These are phyloP conservation scores for Sycon ciliatum DNA, from an alignment of 37 sponge, comb jelly and placozoan species.

Conservation along the genomic window DNA sequence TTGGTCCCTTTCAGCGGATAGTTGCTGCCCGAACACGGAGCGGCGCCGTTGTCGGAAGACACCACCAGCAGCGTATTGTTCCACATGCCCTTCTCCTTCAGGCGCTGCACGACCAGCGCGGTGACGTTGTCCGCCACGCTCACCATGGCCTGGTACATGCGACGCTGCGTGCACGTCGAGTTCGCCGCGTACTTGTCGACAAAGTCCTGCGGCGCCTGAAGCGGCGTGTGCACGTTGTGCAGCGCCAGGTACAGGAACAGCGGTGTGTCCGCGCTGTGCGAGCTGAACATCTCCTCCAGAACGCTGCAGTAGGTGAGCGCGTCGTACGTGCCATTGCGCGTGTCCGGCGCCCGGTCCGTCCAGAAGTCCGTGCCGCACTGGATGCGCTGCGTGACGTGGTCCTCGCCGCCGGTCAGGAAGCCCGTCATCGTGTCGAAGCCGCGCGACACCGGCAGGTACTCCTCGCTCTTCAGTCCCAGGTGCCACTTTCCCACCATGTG, in stretches of 20 bases:
- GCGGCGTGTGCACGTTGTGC: conserved; percentile 27
- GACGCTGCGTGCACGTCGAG: conserved; percentile 18
- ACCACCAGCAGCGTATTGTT: conserved; percentile 35
- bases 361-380: conserved; percentile 28
- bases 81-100: conserved; percentile 43
- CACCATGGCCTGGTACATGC: conserved; percentile 17
- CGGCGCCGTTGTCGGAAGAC: conserved; percentile 42
- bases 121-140: conserved; percentile 34
- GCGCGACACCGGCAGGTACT: conserved; percentile 31
- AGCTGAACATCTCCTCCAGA: conserved; percentile 17
- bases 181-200: conserved; percentile 18
- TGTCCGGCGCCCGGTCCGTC: conserved; percentile 18
- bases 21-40: conserved; percentile 39
- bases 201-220: conserved; percentile 39
- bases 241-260: conserved; percentile 39
- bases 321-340: conserved; percentile 35
- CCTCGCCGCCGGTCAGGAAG: conserved; percentile 19
- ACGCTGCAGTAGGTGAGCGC: conserved; percentile 20
- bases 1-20: conserved; percentile 40
- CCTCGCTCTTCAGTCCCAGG: no score
- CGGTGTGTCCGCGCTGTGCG: conserved; percentile 22
- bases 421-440: conserved; percentile 39
- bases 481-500: conserved; percentile 35
- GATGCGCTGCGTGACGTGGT: conserved; percentile 39
- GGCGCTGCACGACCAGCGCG: conserved; percentile 24